Evolutionary conservation across 1,140 invertebrate species (phyloP).

Genomic region (Caenorhabditis latens): DNA sequence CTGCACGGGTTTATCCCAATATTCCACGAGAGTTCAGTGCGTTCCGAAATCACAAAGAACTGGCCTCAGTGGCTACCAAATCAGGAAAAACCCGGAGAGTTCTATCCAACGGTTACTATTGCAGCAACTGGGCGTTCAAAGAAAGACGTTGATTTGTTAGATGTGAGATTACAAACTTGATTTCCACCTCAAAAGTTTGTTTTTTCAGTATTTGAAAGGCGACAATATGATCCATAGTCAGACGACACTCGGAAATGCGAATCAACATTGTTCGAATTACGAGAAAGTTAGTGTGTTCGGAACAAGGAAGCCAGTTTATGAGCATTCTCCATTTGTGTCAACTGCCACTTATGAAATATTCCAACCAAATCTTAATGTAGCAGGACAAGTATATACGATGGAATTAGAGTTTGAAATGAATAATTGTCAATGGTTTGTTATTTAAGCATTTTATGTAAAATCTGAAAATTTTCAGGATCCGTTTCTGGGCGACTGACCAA

Average conservation of each 20-base stretch:
- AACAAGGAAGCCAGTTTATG: background rate
- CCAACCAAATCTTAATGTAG: background rate
- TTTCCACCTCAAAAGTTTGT: background rate
- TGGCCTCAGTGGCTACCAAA: constrained; percentile 8
- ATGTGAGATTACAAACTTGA: background rate
- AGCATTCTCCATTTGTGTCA: background rate
- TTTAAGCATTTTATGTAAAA: too few species aligned
- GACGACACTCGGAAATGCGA: background rate
- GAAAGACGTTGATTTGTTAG: background rate
- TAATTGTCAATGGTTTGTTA: constrained; percentile 8
- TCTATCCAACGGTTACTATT: background rate
- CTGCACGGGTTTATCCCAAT: background rate
- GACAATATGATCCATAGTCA: too few species aligned
- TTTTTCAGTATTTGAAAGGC: too few species aligned
- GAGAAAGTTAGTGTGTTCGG: background rate
- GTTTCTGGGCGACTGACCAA: constrained; percentile 29
- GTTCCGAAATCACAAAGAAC: too few species aligned
- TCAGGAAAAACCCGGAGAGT: too few species aligned
- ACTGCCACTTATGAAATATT: background rate
- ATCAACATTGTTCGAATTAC: background rate
- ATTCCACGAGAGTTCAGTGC: background rate
- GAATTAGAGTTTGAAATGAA: background rate
- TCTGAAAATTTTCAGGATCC: constrained; percentile 4
- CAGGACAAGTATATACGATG: background rate
- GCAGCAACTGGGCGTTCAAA: background rate